Conservation (phyloP, 2,113 vertebrate genomes). For the Cathartes aura region DNA sequence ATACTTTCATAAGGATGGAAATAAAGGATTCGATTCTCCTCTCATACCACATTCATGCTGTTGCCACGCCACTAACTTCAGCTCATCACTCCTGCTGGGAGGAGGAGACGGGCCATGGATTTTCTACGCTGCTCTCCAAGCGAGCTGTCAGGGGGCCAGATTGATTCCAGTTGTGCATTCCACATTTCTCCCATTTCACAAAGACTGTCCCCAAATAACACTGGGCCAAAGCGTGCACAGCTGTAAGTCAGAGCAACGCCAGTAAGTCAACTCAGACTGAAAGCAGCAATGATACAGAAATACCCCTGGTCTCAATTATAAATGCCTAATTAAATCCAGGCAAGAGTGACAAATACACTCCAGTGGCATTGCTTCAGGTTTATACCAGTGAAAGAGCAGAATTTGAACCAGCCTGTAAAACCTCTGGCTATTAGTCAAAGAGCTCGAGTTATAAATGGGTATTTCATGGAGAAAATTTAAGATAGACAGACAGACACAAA, state of each 20-base stretch:
- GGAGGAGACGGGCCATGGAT: constrained; percentile 25
- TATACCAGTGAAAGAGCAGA: constrained; percentile 22
- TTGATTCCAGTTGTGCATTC: constrained; percentile 67
- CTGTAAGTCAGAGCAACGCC: constrained; percentile 57
- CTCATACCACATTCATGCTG: constrained; percentile 60
- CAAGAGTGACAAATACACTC: constrained; percentile 45
- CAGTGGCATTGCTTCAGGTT: constrained; percentile 43
- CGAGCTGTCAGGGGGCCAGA: constrained; percentile 5
- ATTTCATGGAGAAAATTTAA: neutral
- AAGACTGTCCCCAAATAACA: constrained; percentile 69
- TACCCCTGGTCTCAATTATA: constrained; percentile 55
- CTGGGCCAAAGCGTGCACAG: constrained; percentile 63
- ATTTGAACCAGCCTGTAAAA: constrained; percentile 14
- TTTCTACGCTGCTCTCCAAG: constrained; percentile 43
- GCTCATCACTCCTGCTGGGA: constrained; percentile 51
- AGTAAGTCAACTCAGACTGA: constrained; percentile 56
- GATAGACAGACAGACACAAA: neutral
- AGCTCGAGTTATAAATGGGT: neutral
- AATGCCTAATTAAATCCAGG: constrained; percentile 59
- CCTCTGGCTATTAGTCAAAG: neutral
- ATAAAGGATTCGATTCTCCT: neutral
- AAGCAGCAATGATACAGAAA: constrained; percentile 44
- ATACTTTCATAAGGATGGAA: constrained; percentile 60
- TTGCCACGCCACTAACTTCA: constrained; percentile 56
- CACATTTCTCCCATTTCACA: constrained; percentile 65